Evolutionary conservation across 2,888 invertebrate genomes (phyloP), one percentile per base, ranked within the genome.

Genomic region (Gymnocheta viridis): DNA sequence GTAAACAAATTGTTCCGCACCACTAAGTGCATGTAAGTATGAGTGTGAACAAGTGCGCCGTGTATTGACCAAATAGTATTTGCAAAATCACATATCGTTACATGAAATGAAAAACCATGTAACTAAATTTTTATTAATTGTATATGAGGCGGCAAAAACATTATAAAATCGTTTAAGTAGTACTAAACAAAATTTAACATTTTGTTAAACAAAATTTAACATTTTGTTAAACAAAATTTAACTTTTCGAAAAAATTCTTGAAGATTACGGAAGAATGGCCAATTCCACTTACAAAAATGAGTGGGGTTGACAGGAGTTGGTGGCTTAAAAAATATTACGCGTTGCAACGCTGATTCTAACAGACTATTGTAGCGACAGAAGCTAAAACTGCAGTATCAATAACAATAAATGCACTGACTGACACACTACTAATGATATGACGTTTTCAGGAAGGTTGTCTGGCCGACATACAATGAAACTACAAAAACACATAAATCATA

Each of bases 371-470:
- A 72, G 24, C 24, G 14, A 27, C 49, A 58, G 67, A 47, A 58
- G 2, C 7, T 35, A 41, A 29, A 64, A 17, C 49, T n/a, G 19
- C 49, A 73, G 41, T 29, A 69, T 19, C 14, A 62, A 62, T 29
- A 44, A 29, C 56, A 62, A 44, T 19, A 66, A 54, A 41, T 41
- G 54, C 19, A 32, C 9, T 32, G 32, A 29, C 0, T 22, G 49
- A 27, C 51, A 78, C 22, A 66, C 24, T 32, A 47, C 24, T 49
- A 49, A 12, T 38, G 14, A 54, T 54, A 82, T 73, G 49, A 79
- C 56, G 74, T 74, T 73, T 64, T 69, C 58, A 49, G 79, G 74
- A 74, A 70, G 74, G 79, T 66, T 83, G 79, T 79, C 79, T 74
- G 60, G 56, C 69, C 60, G 44, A 66, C 62, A 62, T 22, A n/a